Evolutionary conservation across 2,888 invertebrate genomes (phyloP).

Genomic region (Aporophyla lueneburgensis): DNA sequence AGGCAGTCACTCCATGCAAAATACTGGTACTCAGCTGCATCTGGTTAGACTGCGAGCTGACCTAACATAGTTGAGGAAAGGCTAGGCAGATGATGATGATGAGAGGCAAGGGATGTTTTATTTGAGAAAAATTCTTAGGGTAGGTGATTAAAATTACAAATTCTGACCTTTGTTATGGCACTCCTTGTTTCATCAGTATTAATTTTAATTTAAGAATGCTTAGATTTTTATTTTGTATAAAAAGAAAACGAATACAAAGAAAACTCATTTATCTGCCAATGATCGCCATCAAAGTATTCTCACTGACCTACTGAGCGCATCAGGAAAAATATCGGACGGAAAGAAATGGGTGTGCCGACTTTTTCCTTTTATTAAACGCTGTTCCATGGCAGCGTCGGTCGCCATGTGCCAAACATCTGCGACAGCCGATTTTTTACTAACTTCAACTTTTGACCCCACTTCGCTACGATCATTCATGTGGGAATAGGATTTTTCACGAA

Average conservation of each 20-base stretch:
- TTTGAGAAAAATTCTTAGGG: not conserved
- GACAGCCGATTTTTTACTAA: constrained; percentile 86
- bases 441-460: constrained; percentile 89
- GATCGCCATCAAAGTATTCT: constrained; percentile 44
- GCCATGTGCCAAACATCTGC: constrained; percentile 89
- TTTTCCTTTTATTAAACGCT: constrained; percentile 74
- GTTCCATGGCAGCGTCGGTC: constrained; percentile 68
- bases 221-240: too few relatives aligned
- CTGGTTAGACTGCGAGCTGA: too few relatives aligned
- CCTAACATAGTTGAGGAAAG: too few relatives aligned
- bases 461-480: constrained; percentile 88
- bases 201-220: not conserved
- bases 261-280: constrained; percentile 30
- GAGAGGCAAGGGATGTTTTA: not conserved
- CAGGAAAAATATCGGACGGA: constrained; percentile 62
- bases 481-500: constrained; percentile 83
- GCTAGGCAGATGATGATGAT: too few relatives aligned
- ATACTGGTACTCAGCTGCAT: too few relatives aligned
- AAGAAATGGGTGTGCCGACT: constrained; percentile 65
- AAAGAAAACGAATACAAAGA: not conserved
- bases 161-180: not conserved
- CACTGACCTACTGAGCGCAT: constrained; percentile 62
- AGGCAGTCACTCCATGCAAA: too few relatives aligned
- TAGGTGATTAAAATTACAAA: not conserved
- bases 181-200: not conserved